Base-by-base conservation (phyloP, 2,797 vertebrate species). In the Hozukius guyotensis region DNA sequence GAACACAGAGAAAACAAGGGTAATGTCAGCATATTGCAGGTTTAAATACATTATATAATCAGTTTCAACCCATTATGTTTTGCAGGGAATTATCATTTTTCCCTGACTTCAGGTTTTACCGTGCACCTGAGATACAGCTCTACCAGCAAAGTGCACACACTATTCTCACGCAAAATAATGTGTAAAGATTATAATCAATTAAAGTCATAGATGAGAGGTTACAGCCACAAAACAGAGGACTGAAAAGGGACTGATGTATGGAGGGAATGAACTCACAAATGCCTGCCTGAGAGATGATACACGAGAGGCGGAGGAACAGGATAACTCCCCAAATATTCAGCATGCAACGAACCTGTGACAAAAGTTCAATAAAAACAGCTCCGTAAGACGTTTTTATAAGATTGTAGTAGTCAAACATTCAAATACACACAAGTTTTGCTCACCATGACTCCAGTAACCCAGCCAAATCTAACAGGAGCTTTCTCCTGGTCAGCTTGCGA, bases 261-360 rank as follows among this genome's bases (percentile, higher is more conserved):
- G 59, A 70, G 14, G 32, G 31, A 64, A 32, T 38, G 12, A 72
- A 91, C 93, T 95, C 82, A 95, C 95, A 78, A 88, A 93, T 93
- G 69, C 95, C 95, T 1, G 90, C 95, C 83, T 96, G 95, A 75
- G 96, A 94, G 10, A 93, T 94, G 84, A 97, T 95, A 94, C 87
- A 95, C 1, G 95, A 91, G 72, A 97, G 80, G 27, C 87, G 82
- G 29, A 97, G 93, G 49, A 94, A 96, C 62, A 96, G 78, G 84
- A 96, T 94, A 68, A 96, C 91, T 1, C 96, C 95, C 96, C 94
- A 95, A 24, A 95, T 96, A 49, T 95, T 96, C 72, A 96, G 72
- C 95, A 96, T 96, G 73, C 94, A 96, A 5, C 93, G 93, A 29
- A 97, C 83, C 95, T 96, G 70, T 9, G 67, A 75, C n/a, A 57